Conservation (phyloP, 1,140 invertebrate species). For the Euura lappo region DNA sequence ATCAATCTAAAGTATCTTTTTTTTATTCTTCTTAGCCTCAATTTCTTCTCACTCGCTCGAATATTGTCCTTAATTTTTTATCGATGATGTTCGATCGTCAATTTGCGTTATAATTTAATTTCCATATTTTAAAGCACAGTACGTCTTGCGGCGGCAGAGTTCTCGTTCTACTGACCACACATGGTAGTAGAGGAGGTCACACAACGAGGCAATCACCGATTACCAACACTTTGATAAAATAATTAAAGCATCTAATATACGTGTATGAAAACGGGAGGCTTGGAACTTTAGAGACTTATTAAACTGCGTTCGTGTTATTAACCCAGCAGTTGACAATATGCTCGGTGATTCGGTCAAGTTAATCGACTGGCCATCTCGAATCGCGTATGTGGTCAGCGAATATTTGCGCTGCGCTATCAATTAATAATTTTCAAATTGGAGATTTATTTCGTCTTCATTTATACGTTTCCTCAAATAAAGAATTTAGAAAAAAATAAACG, state of each 20-base stretch:
- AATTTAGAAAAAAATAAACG: too few relatives aligned
- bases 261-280: too few relatives aligned
- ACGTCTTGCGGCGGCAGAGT: not conserved
- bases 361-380: too few relatives aligned
- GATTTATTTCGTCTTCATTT: too few relatives aligned
- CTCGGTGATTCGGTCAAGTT: too few relatives aligned
- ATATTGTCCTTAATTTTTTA: not conserved
- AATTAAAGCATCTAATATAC: not conserved
- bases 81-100: not conserved
- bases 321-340: too few relatives aligned
- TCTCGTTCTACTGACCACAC: constrained; percentile 6
- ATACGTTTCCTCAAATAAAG: too few relatives aligned
- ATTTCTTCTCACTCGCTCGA: not conserved
- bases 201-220: not conserved
- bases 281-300: too few relatives aligned
- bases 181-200: not conserved
- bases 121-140: not conserved
- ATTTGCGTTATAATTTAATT: not conserved
- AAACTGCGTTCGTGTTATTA: too few relatives aligned
- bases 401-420: too few relatives aligned
- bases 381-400: too few relatives aligned
- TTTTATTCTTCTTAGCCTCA: not conserved
- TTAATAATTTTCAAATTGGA: too few relatives aligned
- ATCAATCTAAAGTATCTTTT: not conserved
- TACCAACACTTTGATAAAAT: not conserved